Evolutionary conservation across 2,113 vertebrate genomes (phyloP).

Genomic region (Fukomys damarensis): DNA sequence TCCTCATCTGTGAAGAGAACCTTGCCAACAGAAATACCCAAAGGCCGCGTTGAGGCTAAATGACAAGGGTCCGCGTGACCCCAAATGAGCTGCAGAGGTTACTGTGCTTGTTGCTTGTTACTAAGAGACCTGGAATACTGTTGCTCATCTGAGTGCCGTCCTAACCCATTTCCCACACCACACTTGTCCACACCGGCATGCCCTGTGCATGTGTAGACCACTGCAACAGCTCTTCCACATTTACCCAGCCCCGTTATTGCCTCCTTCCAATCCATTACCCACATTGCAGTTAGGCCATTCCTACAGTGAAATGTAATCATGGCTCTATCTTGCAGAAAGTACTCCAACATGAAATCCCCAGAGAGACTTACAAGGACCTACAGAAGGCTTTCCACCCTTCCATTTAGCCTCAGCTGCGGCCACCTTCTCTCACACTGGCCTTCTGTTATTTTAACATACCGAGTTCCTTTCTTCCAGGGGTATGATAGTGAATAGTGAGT

Average conservation of each 20-base stretch:
- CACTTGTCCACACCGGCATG: rapidly evolving
- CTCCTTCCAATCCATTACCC: not conserved
- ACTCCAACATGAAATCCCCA: rapidly evolving
- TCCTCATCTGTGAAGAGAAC: not conserved
- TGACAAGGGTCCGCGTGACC: not conserved
- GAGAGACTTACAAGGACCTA: not conserved
- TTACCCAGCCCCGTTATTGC: too few relatives aligned
- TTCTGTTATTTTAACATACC: not conserved
- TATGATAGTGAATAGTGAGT: not conserved
- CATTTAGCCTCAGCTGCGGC: not conserved
- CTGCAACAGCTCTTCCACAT: not conserved
- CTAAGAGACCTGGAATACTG: not conserved
- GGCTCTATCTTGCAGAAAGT: not conserved
- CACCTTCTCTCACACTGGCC: not conserved
- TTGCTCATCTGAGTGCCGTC: not conserved
- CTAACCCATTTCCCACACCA: not conserved
- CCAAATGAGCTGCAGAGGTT: not conserved
- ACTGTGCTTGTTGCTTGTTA: not conserved
- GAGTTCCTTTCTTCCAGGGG: not conserved
- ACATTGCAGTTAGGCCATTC: not conserved
- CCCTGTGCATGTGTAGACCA: too few relatives aligned
- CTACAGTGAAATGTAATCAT: not conserved
- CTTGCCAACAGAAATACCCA: too few relatives aligned
- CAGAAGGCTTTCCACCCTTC: not conserved
- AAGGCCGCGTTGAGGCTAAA: not conserved